Base-by-base conservation (phyloP, 1,140 invertebrate genomes). In the Goniozus legneri region DNA sequence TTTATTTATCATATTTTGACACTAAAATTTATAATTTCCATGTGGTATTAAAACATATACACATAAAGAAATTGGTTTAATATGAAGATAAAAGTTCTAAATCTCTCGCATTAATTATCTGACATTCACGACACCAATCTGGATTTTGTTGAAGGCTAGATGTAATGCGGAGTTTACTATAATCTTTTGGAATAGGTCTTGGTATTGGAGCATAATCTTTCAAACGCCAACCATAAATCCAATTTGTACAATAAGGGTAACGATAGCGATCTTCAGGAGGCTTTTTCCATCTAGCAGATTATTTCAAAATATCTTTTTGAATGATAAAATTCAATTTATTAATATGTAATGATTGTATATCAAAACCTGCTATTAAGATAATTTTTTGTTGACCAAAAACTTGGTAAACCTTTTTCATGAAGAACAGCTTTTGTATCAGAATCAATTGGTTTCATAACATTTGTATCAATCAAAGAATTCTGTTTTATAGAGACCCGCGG, bases 181-280 rank as follows among this genome's bases (percentile, higher is more conserved):
- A 49, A 8, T 46, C 48, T 7, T 58, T 43, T 14, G 63, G 59
- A 34, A 68, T 40, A 8, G 48, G 42, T 15, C 22, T 56, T 12
- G 43, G 24, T 20, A 50, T 8, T 6, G 44, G 6, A n/a, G 50
- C 33, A 50, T 60, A 62, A 52, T 72, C 64, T 7, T 54, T 62
- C 4, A 69, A 22, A 12, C 58, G 62, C 71, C 71, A 73, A 18
- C 71, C 69, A 8, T 66, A 63, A 16, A 60, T 32, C 71, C 69
- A 71, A 50, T 43, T 72, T 3, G 52, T 53, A 34, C 67, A 66
- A 38, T 70, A 58, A 3, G 64, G 66, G 33, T 55, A 67, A 38
- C 63, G 69, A 58, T 51, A 72, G 47, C 56, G 58, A 42, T 70
- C 53, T 32, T 73, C 68, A 2, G 68, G 65, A 3, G 36, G 36